Evolutionary conservation across 1,140 invertebrate genomes (phyloP).

Genomic region (Rhizoglyphus robini): DNA sequence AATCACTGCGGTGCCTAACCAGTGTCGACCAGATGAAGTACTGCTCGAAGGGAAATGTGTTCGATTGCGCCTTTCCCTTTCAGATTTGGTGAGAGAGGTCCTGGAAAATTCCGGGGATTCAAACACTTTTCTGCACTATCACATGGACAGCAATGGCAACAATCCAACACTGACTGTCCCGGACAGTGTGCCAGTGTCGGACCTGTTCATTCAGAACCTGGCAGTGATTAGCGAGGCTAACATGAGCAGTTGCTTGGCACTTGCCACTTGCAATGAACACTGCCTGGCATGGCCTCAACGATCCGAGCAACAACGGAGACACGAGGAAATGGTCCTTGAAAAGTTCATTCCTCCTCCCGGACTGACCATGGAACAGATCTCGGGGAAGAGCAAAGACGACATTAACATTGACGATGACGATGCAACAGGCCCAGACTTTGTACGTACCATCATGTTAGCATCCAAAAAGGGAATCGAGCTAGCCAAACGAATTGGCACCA

Average conservation of each 20-base stretch:
- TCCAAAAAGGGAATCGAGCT: slow-evolving; percentile 10
- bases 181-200: neutral
- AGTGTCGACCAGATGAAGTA: slow-evolving; percentile 5
- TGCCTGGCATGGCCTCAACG: neutral
- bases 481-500: neutral
- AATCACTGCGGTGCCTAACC: too few relatives aligned
- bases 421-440: neutral
- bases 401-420: neutral
- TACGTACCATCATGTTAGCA: neutral
- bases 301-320: neutral
- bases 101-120: neutral
- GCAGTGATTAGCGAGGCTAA: slow-evolving; percentile 15
- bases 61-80: neutral
- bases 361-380: neutral
- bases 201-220: slow-evolving; percentile 17
- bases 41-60: slow-evolving; percentile 1
- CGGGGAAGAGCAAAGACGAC: neutral
- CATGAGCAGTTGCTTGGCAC: slow-evolving; percentile 3
- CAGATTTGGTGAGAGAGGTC: neutral
- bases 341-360: neutral
- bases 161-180: neutral
- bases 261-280: slow-evolving; percentile 9
- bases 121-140: neutral
- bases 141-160: neutral
- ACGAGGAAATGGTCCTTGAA: neutral